A percentile compares a stretch with the other conserved stretches of the same genome.
Conservation (phyloP, 2,797 vertebrate genomes). For the Apogon talboti region DNA sequence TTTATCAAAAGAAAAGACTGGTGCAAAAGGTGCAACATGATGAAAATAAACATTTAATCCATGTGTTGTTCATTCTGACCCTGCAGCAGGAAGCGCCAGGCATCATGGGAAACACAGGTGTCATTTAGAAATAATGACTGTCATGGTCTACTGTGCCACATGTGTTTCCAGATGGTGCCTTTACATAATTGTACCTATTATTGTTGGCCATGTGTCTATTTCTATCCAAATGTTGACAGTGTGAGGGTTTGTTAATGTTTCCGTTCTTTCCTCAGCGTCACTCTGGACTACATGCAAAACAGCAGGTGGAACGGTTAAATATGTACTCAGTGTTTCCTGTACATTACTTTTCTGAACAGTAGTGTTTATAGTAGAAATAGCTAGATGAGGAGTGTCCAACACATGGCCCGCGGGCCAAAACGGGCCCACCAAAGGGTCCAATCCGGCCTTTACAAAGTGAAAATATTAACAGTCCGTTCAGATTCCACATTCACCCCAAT, state of each 20-base stretch:
- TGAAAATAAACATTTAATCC: too few species aligned
- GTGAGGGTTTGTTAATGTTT: slow-evolving; percentile 24
- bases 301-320: background rate
- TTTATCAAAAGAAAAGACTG: too few species aligned
- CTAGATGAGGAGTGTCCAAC: too few species aligned
- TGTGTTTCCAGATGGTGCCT: slow-evolving; percentile 32
- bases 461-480: too few species aligned
- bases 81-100: background rate
- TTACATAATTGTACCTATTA: slow-evolving; percentile 23
- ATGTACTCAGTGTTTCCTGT: slow-evolving; percentile 10
- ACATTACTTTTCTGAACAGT: too few species aligned
- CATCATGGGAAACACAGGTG: background rate
- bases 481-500: too few species aligned
- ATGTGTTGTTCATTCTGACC: too few species aligned
- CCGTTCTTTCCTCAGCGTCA: slow-evolving; percentile 12
- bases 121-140: background rate
- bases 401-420: too few species aligned
- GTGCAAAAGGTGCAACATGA: too few species aligned
- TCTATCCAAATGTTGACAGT: slow-evolving; percentile 19
- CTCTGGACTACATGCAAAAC: background rate
- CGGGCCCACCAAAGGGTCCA: too few species aligned
- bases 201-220: slow-evolving; percentile 23
- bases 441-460: too few species aligned
- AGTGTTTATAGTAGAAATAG: too few species aligned
- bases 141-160: background rate